These are phyloP conservation scores for Holothuria scabra DNA, from an alignment of 53 echinoderm and acorn worm species.

Conservation along the genomic window DNA sequence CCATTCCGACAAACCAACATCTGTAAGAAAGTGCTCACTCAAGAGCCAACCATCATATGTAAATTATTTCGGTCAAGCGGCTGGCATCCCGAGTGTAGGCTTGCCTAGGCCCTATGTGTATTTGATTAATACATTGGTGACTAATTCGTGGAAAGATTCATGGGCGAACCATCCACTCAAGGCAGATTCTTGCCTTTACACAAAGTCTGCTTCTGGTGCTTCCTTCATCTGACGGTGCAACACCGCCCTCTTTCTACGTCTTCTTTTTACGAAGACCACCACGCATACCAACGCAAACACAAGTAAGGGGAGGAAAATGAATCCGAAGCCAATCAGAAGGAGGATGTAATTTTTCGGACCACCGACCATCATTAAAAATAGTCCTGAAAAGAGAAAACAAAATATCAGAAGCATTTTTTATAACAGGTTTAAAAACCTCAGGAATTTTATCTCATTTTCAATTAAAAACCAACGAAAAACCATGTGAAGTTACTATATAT, in stretches of 20 bases:
- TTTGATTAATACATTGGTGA: too few species aligned
- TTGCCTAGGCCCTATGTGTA: too few species aligned
- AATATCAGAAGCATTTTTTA: not conserved
- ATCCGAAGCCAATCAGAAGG: slow-evolving; percentile 79
- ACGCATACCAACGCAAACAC: slow-evolving; percentile 84
- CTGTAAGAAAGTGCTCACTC: too few species aligned
- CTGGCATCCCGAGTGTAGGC: too few species aligned
- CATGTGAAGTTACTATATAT: too few species aligned
- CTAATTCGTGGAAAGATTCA: too few species aligned
- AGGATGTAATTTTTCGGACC: slow-evolving; percentile 86
- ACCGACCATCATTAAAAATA: slow-evolving; percentile 95
- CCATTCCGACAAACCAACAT: not conserved
- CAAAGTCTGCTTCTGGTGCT: slow-evolving; percentile 35
- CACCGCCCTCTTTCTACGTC: slow-evolving; percentile 51
- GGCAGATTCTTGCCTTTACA: not conserved
- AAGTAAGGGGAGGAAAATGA: slow-evolving; percentile 78
- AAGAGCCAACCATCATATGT: too few species aligned
- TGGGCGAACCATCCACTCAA: too few species aligned
- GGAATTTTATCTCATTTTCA: not conserved
- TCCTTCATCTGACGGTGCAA: slow-evolving; percentile 43
- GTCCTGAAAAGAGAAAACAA: slow-evolving; percentile 57
- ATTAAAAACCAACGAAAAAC: too few species aligned
- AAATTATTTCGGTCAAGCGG: too few species aligned
- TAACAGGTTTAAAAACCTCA: not conserved
- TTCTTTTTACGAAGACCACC: slow-evolving; percentile 60